phyloP scores from a whole-genome alignment of 1,140 invertebrate genomes.

The Elymnias hypermnestra region DNA sequence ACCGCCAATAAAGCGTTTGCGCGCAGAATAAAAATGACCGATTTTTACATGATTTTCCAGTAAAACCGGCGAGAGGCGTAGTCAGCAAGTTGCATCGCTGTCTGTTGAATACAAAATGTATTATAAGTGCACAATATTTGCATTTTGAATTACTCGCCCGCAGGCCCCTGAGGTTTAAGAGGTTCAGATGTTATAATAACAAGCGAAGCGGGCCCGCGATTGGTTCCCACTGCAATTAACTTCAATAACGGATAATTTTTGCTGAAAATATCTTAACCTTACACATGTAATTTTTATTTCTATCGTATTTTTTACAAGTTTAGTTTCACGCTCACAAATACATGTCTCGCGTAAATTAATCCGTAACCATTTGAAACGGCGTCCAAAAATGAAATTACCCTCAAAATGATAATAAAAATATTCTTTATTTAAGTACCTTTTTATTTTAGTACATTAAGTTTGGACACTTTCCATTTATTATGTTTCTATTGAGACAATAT shows the following conservation, averaged over 20 bases:
- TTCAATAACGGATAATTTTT: slow-evolving; percentile 8
- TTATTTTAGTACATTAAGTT: no score
- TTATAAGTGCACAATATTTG: slow-evolving; percentile 69
- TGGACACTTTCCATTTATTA: no score
- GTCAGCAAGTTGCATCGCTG: slow-evolving; percentile 40
- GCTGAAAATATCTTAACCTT: background rate
- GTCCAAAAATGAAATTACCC: no score
- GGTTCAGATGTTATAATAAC: background rate
- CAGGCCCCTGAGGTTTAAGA: background rate
- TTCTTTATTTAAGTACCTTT: no score
- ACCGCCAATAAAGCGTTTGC: slow-evolving; percentile 59
- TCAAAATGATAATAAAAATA: no score
- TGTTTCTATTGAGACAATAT: no score
- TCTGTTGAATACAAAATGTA: slow-evolving; percentile 63
- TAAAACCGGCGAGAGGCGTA: slow-evolving; percentile 62
- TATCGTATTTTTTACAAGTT: background rate
- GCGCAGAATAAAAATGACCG: slow-evolving; percentile 58
- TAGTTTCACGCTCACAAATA: no score
- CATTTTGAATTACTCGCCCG: slow-evolving; percentile 69
- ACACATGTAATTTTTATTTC: background rate
- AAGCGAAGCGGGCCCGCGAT: background rate
- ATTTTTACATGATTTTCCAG: slow-evolving; percentile 71
- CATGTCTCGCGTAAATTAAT: no score
- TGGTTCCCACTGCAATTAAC: slow-evolving; percentile 23
- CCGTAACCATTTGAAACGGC: no score